phyloP scores from a whole-genome alignment of 2,888 invertebrate species.

The Eilema caniola region DNA sequence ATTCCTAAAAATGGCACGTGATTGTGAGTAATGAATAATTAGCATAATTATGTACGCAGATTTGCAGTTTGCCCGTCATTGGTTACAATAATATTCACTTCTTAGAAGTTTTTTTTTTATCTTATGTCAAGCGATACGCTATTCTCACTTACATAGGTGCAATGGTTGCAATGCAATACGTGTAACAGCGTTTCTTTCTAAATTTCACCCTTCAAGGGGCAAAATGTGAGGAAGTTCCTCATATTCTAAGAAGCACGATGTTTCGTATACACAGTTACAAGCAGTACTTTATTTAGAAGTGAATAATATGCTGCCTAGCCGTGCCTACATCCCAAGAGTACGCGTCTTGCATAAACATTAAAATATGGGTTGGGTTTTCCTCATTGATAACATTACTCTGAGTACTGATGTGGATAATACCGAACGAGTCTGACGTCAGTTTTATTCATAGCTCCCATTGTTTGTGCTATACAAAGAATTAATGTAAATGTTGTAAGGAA shows the following conservation, averaged over 20 bases:
- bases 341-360: conserved; percentile 14
- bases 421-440: background rate
- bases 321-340: background rate
- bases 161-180: too few relatives aligned
- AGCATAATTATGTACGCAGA: conserved; percentile 2
- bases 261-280: too few relatives aligned
- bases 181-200: too few relatives aligned
- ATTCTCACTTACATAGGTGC: too few relatives aligned
- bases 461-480: background rate
- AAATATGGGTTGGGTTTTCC: conserved; percentile 33
- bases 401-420: conserved; percentile 24
- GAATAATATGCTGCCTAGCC: background rate
- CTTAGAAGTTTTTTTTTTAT: conserved; percentile 30
- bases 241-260: too few relatives aligned
- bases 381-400: conserved; percentile 29
- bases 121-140: background rate
- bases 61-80: conserved; percentile 23
- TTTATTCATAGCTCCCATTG: background rate
- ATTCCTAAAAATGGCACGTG: conserved; percentile 3
- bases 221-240: too few relatives aligned
- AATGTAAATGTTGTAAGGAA: background rate
- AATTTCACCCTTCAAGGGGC: too few relatives aligned
- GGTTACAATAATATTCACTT: conserved; percentile 21
- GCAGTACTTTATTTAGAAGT: background rate
- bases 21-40: conserved; percentile 28